Evolutionary conservation across 2,888 invertebrate species (phyloP), one percentile per base, ranked within the genome.

Genomic region (Sthenelais limicola): DNA sequence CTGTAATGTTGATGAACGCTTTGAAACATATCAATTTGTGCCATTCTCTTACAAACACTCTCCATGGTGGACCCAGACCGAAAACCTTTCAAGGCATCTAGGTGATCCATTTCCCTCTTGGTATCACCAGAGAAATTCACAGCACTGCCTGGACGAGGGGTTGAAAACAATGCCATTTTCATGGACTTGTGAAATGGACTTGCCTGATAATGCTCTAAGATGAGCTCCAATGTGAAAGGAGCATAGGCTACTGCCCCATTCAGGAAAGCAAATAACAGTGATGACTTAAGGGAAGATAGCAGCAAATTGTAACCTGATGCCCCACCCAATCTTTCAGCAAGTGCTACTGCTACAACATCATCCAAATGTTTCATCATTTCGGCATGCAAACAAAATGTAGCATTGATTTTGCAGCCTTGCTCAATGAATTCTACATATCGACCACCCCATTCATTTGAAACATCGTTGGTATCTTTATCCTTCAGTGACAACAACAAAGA

Each of bases 171-270:
- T 21, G 70, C 26, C 33, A 38, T 24, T 56, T 78, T 78, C 71
- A 78, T 9, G 43, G 47, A 35, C 48, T 72, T 26, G 35, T 77
- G 69, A 48, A 75, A 77, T 47, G 48, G 18, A n/a, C 75, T 73
- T 49, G 69, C 68, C 49, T 54, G 56, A 38, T 71, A 73, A 35
- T 77, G 71, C 15, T 74, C 54, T 33, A 58, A 58, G 1, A 77
- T 48, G 12, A 76, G 54, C 21, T 74, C 30, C 9, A 66, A 43
- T 18, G 72, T 72, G 26, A 70, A 76, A 15, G 73, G 66, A n/a
- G 75, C 75, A 71, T 77, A 77, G 21, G 75, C 74, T 21, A 54
- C 56, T n/a, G 77, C 75, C 3, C 77, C 77, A 67, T 78, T 76
- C 0, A 78, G 52, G 67, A 79, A 78, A 9, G 74, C 66, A 72